Percentiles rank a stretch among this genome's conserved stretches.
phyloP scores from a whole-genome alignment of 2,888 invertebrate genomes.

The Melinopterus prodromus region DNA sequence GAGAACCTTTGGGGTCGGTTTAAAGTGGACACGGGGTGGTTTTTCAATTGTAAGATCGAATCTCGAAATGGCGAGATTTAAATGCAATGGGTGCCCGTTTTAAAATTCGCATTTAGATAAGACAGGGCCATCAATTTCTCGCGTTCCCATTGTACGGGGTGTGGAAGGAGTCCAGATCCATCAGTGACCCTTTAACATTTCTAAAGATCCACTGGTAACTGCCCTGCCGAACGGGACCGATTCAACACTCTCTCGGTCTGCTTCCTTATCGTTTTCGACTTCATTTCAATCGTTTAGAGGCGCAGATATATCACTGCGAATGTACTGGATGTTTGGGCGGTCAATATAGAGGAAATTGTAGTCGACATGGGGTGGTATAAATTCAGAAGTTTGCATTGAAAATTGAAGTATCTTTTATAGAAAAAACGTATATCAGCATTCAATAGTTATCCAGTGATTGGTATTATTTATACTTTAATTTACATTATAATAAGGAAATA shows the following conservation, averaged over 20 bases:
- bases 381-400: too few species aligned
- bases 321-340: neutral
- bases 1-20: neutral
- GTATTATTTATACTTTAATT: too few species aligned
- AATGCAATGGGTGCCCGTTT: slow-evolving; percentile 60
- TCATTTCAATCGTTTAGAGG: neutral
- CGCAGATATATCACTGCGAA: neutral
- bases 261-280: neutral
- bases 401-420: too few species aligned
- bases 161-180: slow-evolving; percentile 19
- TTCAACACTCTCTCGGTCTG: neutral
- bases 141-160: slow-evolving; percentile 49
- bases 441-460: too few species aligned
- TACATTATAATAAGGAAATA: too few species aligned
- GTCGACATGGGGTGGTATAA: neutral
- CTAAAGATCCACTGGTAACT: slow-evolving; percentile 23
- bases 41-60: slow-evolving; percentile 11
- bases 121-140: slow-evolving; percentile 59
- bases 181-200: slow-evolving; percentile 28
- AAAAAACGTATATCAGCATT: too few species aligned
- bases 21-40: neutral
- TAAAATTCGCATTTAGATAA: slow-evolving; percentile 61
- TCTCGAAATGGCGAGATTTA: slow-evolving; percentile 56
- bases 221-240: slow-evolving; percentile 5
- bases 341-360: neutral